phyloP scores from a whole-genome alignment of 2,888 invertebrate species.

The Drosophila fungiperda region DNA sequence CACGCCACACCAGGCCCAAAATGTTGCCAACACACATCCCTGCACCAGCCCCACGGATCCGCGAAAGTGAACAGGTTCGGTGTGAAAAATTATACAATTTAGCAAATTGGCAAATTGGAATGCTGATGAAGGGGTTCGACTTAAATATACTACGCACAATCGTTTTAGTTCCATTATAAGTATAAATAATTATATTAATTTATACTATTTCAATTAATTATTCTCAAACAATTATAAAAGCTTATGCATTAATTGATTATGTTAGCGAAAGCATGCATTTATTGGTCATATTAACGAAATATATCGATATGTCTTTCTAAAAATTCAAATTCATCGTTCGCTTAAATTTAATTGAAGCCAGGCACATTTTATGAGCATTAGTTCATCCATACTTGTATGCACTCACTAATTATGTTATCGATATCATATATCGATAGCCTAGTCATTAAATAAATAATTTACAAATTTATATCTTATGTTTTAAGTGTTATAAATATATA shows the following conservation, averaged over 20 bases:
- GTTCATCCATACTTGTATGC: not conserved
- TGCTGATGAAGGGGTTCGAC: slow-evolving; percentile 5
- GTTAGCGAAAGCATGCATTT: not conserved
- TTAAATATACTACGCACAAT: slow-evolving; percentile 15
- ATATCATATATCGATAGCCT: not conserved
- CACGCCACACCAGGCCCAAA: slow-evolving; percentile 21
- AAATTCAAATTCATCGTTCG: not conserved
- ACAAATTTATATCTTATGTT: not conserved
- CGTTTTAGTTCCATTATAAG: not conserved
- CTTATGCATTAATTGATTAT: not conserved
- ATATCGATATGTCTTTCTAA: not conserved
- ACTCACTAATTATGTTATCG: not conserved
- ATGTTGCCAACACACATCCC: slow-evolving; percentile 3
- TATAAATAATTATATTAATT: not conserved
- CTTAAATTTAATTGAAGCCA: not conserved
- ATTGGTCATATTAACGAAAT: not conserved
- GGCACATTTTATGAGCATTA: not conserved
- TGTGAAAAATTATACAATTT: slow-evolving; percentile 59
- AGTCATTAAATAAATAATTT: not conserved
- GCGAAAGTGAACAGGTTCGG: slow-evolving; percentile 32
- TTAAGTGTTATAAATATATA: not conserved
- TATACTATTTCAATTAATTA: not conserved
- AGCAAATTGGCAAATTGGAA: slow-evolving; percentile 14
- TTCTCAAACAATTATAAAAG: not conserved
- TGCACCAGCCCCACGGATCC: slow-evolving; percentile 1